Base-by-base conservation (phyloP, 2,797 vertebrate genomes). In the Enteromius trimaculatus region DNA sequence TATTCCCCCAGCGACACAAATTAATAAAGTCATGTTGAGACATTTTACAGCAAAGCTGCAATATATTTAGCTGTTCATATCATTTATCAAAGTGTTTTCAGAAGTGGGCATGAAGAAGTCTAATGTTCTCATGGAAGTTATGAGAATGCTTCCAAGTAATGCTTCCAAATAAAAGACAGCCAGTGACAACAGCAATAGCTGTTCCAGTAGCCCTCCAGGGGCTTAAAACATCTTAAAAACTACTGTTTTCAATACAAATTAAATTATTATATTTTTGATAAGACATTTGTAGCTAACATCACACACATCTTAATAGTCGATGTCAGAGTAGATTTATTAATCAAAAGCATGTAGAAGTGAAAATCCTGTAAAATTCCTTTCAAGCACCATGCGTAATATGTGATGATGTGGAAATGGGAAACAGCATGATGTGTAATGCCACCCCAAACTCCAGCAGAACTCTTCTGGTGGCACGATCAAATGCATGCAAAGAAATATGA, bases 121-220 rank as follows among this genome's bases (percentile, higher is more conserved):
- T 90, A 89, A 88, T 85, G 86, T 88, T 92, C 88, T 89, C 88
- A 93, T 92, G 88, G 89, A 91, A 91, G 81, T 86, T 79, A 91
- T 84, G 71, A 85, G 86, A 87, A 80, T 86, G 84, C 77, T 90
- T 89, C 86, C 89, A 76, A 91, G 83, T n/a, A n/a, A n/a, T n/a
- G n/a, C n/a, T n/a, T n/a, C n/a, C 85, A 91, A 93, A 93, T 93
- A 90, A 91, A 90, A 92, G 83, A 86, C 94, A 92, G 92, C 88
- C 89, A 92, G 87, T 81, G 90, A 91, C 86, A 90, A n/a, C n/a
- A n/a, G n/a, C n/a, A n/a, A n/a, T n/a, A n/a, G n/a, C n/a, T 34
- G 71, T 65, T 68, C 70, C 80, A 89, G 89, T 85, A 49, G 85
- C 89, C 85, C 86, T 86, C 86, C 89, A 62, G 44, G 88, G 74